Evolutionary conservation across 2,113 vertebrate species (phyloP), one percentile per base, ranked within the genome.

Genomic region (Pagrus major): DNA sequence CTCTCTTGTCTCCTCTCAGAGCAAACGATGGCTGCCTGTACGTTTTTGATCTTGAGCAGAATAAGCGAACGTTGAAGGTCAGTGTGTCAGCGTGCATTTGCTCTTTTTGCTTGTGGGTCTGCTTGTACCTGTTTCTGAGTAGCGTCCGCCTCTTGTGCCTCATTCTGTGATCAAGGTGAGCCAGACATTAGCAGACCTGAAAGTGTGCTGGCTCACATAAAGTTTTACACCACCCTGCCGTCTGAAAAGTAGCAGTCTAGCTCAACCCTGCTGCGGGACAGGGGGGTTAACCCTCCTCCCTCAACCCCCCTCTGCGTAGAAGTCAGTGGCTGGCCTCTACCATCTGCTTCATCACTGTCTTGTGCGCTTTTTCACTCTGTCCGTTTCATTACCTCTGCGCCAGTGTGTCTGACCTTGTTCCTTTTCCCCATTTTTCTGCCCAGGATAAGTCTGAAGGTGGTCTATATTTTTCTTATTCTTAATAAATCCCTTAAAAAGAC

Each of bases 21-120:
- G 97, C 97, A 46, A 98, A 97, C 10, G 96, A 98, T 27, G 96
- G 97, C 89, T 97, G 96, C 72, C 92, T 98, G 0, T 97, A 98
- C 33, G 96, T 98, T 52, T 98, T 96, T 88, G 97, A 98, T 87
- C 94, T 96, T 14, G 96, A 97, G 87, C 96, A 97, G 92, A 97
- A 97, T 66, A 95, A 94, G 55, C 93, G 97, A 65, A 97, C 96
- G 4, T 83, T 98, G 70, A 97, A 98, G 96, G 97, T 98, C 25
- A 74, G 93, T 76, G 59, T 39, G 21, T 49, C 9, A 58, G 37
- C 27, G 2, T 59, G 16, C n/a, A 31, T 33, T 9, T 51, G 20
- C 9, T n/a, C 11, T 21, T 33, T 58, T 39, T 59, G 9, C 42
- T 5, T 51, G 39, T 59, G 16, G 23, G 21, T 37, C 33, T 20